These are phyloP conservation scores for Drosophila eugracilis DNA, from an alignment of 1,140 invertebrate genomes.

Conservation along the genomic window DNA sequence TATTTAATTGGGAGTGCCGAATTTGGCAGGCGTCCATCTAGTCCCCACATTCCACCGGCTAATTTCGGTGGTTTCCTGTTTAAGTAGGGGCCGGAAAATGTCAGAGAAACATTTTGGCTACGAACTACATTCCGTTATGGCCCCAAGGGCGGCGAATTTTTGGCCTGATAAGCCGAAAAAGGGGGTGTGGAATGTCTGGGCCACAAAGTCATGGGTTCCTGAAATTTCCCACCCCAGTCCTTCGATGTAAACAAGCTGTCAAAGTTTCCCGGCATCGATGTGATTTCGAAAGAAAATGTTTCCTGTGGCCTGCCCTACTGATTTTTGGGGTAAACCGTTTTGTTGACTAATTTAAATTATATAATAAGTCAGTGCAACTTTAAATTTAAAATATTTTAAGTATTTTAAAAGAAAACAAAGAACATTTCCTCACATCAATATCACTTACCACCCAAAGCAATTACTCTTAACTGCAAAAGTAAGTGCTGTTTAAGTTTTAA, in stretches of 20 bases:
- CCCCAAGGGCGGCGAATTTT: conserved; percentile 1
- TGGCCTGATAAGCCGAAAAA: conserved; percentile 18
- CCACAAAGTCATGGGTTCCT: conserved; percentile 22
- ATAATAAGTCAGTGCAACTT: too few species aligned
- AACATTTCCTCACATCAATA: not conserved
- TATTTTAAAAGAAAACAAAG: too few species aligned
- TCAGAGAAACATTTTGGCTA: conserved; percentile 57
- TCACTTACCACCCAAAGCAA: not conserved
- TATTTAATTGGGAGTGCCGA: conserved; percentile 64
- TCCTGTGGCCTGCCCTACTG: conserved; percentile 7
- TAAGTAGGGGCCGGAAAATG: conserved; percentile 29
- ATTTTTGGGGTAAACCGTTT: not conserved
- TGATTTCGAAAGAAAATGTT: conserved; percentile 53
- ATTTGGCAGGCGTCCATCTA: conserved; percentile 30
- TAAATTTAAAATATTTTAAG: too few species aligned
- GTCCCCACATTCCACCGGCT: conserved; percentile 16
- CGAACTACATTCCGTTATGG: conserved; percentile 53
- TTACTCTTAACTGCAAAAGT: not conserved
- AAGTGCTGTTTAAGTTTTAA: conserved; percentile 30
- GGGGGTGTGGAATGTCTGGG: conserved; percentile 10
- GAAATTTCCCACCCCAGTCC: conserved; percentile 33
- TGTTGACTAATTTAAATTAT: not conserved
- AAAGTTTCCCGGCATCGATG: conserved; percentile 63
- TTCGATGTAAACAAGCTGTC: conserved; percentile 78
- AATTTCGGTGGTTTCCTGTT: conserved; percentile 52